Percentiles rank a stretch among this genome's conserved stretches.
phyloP scores from a whole-genome alignment of 2,797 vertebrate species.

The Yasuhikotakia modesta region DNA sequence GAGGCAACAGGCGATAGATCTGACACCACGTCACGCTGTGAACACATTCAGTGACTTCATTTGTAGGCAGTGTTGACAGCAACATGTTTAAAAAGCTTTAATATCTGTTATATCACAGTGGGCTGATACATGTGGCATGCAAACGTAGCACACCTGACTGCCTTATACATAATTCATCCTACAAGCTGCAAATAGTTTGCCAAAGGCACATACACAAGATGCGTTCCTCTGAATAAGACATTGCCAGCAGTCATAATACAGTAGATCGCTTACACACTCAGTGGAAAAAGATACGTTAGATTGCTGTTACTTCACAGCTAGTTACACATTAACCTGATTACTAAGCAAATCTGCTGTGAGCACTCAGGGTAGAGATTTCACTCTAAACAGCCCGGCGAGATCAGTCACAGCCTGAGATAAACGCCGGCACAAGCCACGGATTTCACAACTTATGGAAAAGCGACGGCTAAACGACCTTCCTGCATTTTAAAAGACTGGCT shows the following conservation, averaged over 20 bases:
- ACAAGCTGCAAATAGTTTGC: constrained; percentile 58
- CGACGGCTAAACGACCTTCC: background rate
- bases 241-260: constrained; percentile 57
- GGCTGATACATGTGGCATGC: constrained; percentile 28
- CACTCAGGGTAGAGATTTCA: constrained; percentile 49
- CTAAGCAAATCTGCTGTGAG: constrained; percentile 59
- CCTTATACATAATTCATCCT: constrained; percentile 55
- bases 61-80: background rate
- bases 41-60: background rate
- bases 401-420: background rate
- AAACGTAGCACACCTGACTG: constrained; percentile 31
- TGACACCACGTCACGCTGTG: background rate
- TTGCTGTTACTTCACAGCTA: constrained; percentile 52
- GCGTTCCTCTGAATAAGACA: constrained; percentile 56
- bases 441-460: background rate
- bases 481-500: background rate
- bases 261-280: constrained; percentile 50
- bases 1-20: background rate
- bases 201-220: constrained; percentile 43
- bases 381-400: constrained; percentile 50
- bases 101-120: constrained; percentile 7
- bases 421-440: background rate
- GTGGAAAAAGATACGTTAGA: constrained; percentile 54
- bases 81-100: background rate
- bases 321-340: constrained; percentile 67